Base-by-base conservation (phyloP, 1,140 invertebrate species). In the Heliconius hermathena region DNA sequence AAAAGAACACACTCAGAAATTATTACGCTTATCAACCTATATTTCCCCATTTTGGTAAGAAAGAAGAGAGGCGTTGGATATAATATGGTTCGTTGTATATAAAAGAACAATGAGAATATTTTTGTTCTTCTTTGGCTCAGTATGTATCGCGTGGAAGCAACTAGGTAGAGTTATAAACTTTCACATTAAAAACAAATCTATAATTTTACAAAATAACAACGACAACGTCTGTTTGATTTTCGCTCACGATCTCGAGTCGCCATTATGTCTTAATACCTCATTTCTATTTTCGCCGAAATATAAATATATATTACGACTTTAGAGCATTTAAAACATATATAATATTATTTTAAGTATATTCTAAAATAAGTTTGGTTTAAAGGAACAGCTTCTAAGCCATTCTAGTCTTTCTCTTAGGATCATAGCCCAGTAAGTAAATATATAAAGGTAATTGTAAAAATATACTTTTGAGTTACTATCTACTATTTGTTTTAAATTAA, bases 401-500 rank as follows among this genome's bases (percentile, higher is more conserved):
- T 46, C 13, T 16, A 46, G 13, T 13, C 13, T 46, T 46, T 46
- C 41, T 46, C 41, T 46, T 16, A 46, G 11, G 22, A 26, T 57
- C 54, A 54, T 20, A 54, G 8, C 26, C n/a, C 16, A 46, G 3
- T 46, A 46, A 46, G 41, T 16, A 46, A 46, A 46, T 46, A n/a
- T 20, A 20, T 9, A 57, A 3, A 57, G n/a, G n/a, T n/a, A 60
- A 60, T 60, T 60, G n/a, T 60, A 29, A 13, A 66, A 66, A 66
- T 13, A 66, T 29, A 29, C 11, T 5, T 66, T 29, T 29, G n/a
- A 18, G 11, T 29, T 75, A 52, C 74, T 80, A 66, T 75, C 16
- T 75, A 52, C 74, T 80, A 66, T 75, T 46, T 76, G 76, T 78
- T 60, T 81, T 60, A 66, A 75, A 75, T 81, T 78, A 78, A 72